phyloP scores from a whole-genome alignment of 2,888 invertebrate genomes.

The Netelia melanura region DNA sequence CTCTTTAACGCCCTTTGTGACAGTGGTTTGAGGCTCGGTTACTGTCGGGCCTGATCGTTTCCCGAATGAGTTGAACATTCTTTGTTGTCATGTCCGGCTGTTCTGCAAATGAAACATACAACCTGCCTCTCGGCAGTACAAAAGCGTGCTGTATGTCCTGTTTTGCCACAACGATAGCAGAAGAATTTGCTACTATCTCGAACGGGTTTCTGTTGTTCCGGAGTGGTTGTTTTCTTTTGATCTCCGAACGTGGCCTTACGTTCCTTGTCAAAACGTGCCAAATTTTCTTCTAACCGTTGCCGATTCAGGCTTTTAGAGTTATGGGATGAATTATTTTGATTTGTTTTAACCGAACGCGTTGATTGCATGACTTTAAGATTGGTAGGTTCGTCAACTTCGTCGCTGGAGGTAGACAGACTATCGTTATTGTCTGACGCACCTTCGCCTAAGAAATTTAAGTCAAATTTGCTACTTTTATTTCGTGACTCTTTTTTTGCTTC shows the following conservation, averaged over 20 bases:
- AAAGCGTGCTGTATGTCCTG: slow-evolving; percentile 46
- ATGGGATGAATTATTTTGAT: not conserved
- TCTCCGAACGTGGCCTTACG: not conserved
- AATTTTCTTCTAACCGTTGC: not conserved
- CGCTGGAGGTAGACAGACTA: not conserved
- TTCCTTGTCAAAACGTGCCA: not conserved
- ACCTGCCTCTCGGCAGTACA: slow-evolving; percentile 52
- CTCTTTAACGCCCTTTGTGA: slow-evolving; percentile 36
- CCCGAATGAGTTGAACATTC: slow-evolving; percentile 46
- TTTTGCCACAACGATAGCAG: slow-evolving; percentile 52
- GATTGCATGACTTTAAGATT: not conserved
- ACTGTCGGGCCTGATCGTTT: slow-evolving; percentile 51
- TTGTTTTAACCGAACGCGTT: not conserved
- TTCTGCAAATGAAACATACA: slow-evolving; percentile 41
- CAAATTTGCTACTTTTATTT: not conserved
- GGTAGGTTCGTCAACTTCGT: not conserved
- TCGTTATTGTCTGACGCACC: not conserved
- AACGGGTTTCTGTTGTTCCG: not conserved
- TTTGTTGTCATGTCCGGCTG: slow-evolving; percentile 41
- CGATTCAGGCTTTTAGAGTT: slow-evolving; percentile 1
- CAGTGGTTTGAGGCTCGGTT: slow-evolving; percentile 42
- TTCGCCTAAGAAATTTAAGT: not conserved
- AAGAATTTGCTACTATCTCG: slow-evolving; percentile 19
- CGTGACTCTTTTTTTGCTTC: not conserved
- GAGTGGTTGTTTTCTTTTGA: not conserved